Evolutionary conservation across 2,113 vertebrate genomes (phyloP).

Genomic region (Sclerurus mexicanus): DNA sequence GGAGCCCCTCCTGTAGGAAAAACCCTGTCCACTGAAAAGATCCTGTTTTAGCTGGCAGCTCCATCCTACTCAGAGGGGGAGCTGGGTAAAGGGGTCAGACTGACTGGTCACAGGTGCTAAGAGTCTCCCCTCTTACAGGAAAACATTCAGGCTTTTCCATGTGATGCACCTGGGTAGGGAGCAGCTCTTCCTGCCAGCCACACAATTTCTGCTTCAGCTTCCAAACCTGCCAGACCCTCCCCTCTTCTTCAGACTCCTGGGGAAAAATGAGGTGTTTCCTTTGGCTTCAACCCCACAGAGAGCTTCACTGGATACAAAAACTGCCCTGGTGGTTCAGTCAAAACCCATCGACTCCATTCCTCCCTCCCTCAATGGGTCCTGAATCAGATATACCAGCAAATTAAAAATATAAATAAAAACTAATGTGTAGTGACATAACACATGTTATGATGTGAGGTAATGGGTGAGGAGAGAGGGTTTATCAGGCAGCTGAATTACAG

Average conservation of each 20-base stretch:
- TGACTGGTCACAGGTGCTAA: not conserved
- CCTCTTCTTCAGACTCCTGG: not conserved
- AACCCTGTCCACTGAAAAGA: not conserved
- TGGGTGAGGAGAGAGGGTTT: not conserved
- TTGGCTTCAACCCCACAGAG: not conserved
- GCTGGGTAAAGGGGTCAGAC: not conserved
- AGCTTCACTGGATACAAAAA: not conserved
- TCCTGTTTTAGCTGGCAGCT: not conserved
- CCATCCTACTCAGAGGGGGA: not conserved
- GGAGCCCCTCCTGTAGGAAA: not conserved
- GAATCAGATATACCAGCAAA: not conserved
- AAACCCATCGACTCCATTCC: not conserved
- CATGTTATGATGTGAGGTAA: not conserved
- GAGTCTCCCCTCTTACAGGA: not conserved
- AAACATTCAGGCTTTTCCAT: not conserved
- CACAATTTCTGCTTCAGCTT: not conserved
- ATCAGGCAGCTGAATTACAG: not conserved
- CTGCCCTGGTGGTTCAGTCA: not conserved
- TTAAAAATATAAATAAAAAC: not conserved
- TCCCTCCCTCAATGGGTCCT: not conserved
- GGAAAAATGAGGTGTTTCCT: not conserved
- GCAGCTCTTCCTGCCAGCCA: no score
- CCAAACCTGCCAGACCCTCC: not conserved
- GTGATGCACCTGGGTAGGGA: not conserved
- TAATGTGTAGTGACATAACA: not conserved